Evolutionary conservation across 2,888 invertebrate genomes (phyloP).

Genomic region (Epinotia nisella): DNA sequence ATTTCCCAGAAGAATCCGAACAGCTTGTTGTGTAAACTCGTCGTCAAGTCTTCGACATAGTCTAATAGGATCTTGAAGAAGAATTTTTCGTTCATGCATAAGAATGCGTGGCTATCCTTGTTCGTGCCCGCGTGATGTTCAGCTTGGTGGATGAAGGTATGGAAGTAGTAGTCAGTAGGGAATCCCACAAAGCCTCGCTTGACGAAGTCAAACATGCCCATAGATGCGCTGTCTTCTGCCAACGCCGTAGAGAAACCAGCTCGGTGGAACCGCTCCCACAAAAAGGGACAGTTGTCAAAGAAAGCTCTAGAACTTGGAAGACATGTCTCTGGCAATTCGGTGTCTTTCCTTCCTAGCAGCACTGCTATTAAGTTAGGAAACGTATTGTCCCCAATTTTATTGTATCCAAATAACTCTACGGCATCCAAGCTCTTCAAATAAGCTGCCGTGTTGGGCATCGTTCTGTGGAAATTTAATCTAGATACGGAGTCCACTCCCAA

Average conservation of each 20-base stretch:
- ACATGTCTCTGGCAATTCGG: slow-evolving; percentile 86
- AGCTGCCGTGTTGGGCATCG: slow-evolving; percentile 88
- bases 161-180: slow-evolving; percentile 92
- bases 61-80: slow-evolving; percentile 88
- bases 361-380: slow-evolving; percentile 94
- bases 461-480: slow-evolving; percentile 91
- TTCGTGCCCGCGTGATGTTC: slow-evolving; percentile 84
- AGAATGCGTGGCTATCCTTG: slow-evolving; percentile 83
- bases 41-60: slow-evolving; percentile 86
- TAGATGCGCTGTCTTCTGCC: slow-evolving; percentile 90
- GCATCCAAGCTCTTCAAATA: slow-evolving; percentile 85
- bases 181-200: slow-evolving; percentile 88
- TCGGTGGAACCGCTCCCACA: slow-evolving; percentile 91
- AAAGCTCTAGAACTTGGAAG: slow-evolving; percentile 77
- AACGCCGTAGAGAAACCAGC: slow-evolving; percentile 89
- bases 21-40: slow-evolving; percentile 84
- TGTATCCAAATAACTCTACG: slow-evolving; percentile 93
- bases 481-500: slow-evolving; percentile 94
- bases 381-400: slow-evolving; percentile 96
- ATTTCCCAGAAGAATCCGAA: slow-evolving; percentile 94
- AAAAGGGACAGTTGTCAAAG: slow-evolving; percentile 89
- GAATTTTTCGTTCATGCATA: slow-evolving; percentile 87
- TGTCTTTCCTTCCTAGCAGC: slow-evolving; percentile 87
- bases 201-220: slow-evolving; percentile 90
- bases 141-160: slow-evolving; percentile 88